Conservation (phyloP, 2,888 invertebrate genomes). For the Ichneumoninae sp. region DNA sequence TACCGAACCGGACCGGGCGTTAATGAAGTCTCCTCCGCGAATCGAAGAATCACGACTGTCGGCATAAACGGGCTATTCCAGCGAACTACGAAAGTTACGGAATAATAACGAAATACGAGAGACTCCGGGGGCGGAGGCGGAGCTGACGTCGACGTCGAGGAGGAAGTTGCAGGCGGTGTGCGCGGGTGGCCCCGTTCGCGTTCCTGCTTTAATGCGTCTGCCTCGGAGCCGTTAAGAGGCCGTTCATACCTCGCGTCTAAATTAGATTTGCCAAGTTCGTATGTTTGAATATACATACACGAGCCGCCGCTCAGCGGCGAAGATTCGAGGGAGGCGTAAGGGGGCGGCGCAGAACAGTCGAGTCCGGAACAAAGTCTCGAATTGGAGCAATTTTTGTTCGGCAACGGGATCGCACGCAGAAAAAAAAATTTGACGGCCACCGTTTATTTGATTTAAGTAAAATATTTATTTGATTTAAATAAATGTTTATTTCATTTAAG, state of each 20-base stretch:
- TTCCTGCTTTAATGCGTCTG: slow-evolving; percentile 70
- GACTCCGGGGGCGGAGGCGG: slow-evolving; percentile 37
- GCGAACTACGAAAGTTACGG: slow-evolving; percentile 66
- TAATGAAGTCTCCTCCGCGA: background rate
- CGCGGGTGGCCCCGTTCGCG: slow-evolving; percentile 47
- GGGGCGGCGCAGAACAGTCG: background rate
- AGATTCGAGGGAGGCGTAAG: background rate
- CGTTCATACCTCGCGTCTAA: slow-evolving; percentile 63
- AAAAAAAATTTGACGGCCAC: no score
- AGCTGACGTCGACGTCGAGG: slow-evolving; percentile 22
- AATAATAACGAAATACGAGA: slow-evolving; percentile 66
- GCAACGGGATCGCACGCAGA: background rate
- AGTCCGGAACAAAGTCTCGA: slow-evolving; percentile 23
- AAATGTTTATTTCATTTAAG: no score
- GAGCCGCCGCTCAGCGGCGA: slow-evolving; percentile 3
- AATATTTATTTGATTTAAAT: no score
- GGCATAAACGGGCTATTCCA: slow-evolving; percentile 58
- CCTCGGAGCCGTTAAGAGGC: slow-evolving; percentile 69
- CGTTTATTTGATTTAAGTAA: no score
- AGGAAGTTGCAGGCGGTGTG: slow-evolving; percentile 37
- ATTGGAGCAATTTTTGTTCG: background rate
- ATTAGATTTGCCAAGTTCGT: slow-evolving; percentile 63
- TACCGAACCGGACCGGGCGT: background rate
- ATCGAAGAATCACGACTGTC: slow-evolving; percentile 13
- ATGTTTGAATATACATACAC: slow-evolving; percentile 30